phyloP scores from a whole-genome alignment of 2,797 vertebrate genomes.

The Brachymystax lenok region DNA sequence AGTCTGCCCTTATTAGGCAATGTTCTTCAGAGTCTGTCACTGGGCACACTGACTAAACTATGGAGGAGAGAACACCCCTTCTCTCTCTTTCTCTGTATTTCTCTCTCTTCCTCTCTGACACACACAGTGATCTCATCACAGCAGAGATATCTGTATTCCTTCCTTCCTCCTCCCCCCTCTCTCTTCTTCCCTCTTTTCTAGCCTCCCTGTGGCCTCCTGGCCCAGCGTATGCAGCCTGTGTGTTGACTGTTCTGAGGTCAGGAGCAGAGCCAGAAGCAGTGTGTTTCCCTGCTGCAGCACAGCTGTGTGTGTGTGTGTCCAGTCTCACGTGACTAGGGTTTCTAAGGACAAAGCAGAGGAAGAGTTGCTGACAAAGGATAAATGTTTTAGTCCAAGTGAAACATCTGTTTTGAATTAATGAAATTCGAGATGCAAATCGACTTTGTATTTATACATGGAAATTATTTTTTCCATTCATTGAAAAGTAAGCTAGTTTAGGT shows the following conservation, averaged over 20 bases:
- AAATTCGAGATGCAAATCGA: neutral
- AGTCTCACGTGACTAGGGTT: too few relatives aligned
- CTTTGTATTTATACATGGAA: neutral
- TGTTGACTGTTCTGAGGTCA: constrained; percentile 14
- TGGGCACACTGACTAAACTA: constrained; percentile 18
- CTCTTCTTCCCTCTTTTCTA: constrained; percentile 15
- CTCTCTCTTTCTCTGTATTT: constrained; percentile 3
- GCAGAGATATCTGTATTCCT: constrained; percentile 34
- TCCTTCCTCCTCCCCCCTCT: neutral
- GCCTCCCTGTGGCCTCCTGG: constrained; percentile 26
- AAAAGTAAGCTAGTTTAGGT: neutral
- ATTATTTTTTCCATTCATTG: neutral
- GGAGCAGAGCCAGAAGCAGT: constrained; percentile 7
- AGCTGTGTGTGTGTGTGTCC: neutral
- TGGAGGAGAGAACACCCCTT: constrained; percentile 26
- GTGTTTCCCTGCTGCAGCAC: neutral
- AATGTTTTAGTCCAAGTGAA: neutral
- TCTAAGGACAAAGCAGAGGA: constrained; percentile 8
- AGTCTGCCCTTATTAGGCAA: constrained; percentile 75
- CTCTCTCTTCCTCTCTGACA: constrained; percentile 25
- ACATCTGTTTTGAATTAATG: neutral
- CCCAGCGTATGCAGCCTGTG: neutral
- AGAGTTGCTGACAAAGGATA: neutral
- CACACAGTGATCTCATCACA: constrained; percentile 41
- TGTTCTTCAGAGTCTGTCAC: constrained; percentile 59